A percentile compares a stretch with the other conserved stretches of the same genome.
Conservation (phyloP, 2,888 invertebrate species). For the Geophilus truncorum region DNA sequence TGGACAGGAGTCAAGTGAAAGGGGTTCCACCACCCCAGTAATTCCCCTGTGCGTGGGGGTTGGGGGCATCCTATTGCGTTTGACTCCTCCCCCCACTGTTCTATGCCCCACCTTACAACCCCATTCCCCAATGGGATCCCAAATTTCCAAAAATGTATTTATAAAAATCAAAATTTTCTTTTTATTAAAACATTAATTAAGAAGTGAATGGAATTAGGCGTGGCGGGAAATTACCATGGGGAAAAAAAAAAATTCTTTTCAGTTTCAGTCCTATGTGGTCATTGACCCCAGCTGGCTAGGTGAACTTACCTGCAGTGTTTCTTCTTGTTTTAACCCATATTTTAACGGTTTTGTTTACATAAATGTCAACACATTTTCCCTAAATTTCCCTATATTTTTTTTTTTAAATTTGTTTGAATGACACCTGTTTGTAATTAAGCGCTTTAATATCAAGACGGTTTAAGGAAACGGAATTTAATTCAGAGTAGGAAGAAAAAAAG, state of each 20-base stretch:
- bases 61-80: neutral
- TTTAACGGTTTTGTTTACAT: neutral
- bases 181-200: neutral
- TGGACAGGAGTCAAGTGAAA: neutral
- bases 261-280: neutral
- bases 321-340: neutral
- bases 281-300: neutral
- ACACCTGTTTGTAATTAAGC: neutral
- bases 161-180: neutral
- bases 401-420: neutral
- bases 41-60: neutral
- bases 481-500: neutral
- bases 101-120: neutral
- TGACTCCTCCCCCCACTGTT: neutral
- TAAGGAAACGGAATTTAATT: neutral
- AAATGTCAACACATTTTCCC: neutral
- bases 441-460: neutral
- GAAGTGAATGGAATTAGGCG: neutral
- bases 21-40: neutral
- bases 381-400: neutral
- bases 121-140: neutral
- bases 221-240: neutral
- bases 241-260: neutral
- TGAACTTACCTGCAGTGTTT: neutral
- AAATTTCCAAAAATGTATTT: neutral